Evolutionary conservation across 2,888 invertebrate genomes (phyloP).

Genomic region (Geophilus truncorum): DNA sequence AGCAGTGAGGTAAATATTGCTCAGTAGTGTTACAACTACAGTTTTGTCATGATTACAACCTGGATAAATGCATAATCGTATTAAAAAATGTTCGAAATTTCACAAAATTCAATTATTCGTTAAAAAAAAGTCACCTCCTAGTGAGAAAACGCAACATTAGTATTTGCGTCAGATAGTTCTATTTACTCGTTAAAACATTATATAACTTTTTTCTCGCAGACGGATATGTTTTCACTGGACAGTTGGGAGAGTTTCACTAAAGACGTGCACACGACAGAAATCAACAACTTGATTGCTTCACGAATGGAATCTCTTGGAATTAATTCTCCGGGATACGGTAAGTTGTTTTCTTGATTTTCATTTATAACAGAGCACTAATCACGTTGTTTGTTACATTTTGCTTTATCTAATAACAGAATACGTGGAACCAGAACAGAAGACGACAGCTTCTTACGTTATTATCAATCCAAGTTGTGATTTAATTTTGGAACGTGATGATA

Average conservation of each 20-base stretch:
- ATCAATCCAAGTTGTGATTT: slow-evolving; percentile 97
- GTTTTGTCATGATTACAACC: too few relatives aligned
- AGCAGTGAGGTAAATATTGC: slow-evolving; percentile 48
- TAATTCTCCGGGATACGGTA: slow-evolving; percentile 76
- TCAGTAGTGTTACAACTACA: too few relatives aligned
- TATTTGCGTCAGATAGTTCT: too few relatives aligned
- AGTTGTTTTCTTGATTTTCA: slow-evolving; percentile 35
- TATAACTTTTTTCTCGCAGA: slow-evolving; percentile 61
- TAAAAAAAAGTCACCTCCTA: too few relatives aligned
- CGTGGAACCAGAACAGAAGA: not conserved
- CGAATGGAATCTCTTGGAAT: slow-evolving; percentile 91
- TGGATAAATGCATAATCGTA: too few relatives aligned
- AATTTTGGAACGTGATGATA: slow-evolving; percentile 89
- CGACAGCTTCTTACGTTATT: slow-evolving; percentile 81
- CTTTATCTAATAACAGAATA: slow-evolving; percentile 25
- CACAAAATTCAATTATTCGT: too few relatives aligned
- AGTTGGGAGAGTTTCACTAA: slow-evolving; percentile 72
- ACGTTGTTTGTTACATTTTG: not conserved
- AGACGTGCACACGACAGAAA: slow-evolving; percentile 90
- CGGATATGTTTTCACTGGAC: slow-evolving; percentile 65
- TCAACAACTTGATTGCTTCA: slow-evolving; percentile 87
- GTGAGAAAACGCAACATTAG: too few relatives aligned
- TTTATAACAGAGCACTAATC: not conserved
- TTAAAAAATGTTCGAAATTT: too few relatives aligned
- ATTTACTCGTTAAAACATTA: too few relatives aligned